Evolutionary conservation across 2,888 invertebrate genomes (phyloP).

Genomic region (Itoplectis maculator): DNA sequence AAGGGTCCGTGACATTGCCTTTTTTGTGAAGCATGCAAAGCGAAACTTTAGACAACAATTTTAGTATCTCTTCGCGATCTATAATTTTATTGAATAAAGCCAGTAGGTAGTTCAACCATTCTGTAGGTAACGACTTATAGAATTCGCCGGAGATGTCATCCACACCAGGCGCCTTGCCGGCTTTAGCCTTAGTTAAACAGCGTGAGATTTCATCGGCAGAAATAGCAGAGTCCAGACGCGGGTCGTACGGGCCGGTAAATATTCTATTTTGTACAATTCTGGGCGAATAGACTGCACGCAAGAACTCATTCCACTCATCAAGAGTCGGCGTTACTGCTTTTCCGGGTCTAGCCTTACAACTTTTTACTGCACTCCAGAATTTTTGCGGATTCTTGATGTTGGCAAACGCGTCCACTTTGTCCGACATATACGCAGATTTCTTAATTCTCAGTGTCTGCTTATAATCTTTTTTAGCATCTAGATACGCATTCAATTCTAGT

Average conservation of each 20-base stretch:
- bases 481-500: neutral
- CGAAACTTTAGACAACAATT: slow-evolving; percentile 47
- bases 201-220: slow-evolving; percentile 30
- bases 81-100: slow-evolving; percentile 56
- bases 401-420: neutral
- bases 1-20: slow-evolving; percentile 59
- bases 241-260: slow-evolving; percentile 4
- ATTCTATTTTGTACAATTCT: neutral
- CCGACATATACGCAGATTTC: neutral
- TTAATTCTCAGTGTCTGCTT: neutral
- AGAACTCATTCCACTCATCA: slow-evolving; percentile 18
- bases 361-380: neutral
- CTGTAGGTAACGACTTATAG: slow-evolving; percentile 34
- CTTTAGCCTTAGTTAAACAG: slow-evolving; percentile 45
- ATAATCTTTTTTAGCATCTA: neutral
- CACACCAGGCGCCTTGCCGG: slow-evolving; percentile 58
- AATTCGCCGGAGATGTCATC: slow-evolving; percentile 61
- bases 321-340: neutral
- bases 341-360: slow-evolving; percentile 2
- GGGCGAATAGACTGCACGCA: neutral
- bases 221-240: slow-evolving; percentile 26
- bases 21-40: slow-evolving; percentile 68
- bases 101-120: slow-evolving; percentile 37
- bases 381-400: neutral
- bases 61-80: slow-evolving; percentile 6